Conservation (phyloP, 2,888 invertebrate species). For the Unio pictorum region DNA sequence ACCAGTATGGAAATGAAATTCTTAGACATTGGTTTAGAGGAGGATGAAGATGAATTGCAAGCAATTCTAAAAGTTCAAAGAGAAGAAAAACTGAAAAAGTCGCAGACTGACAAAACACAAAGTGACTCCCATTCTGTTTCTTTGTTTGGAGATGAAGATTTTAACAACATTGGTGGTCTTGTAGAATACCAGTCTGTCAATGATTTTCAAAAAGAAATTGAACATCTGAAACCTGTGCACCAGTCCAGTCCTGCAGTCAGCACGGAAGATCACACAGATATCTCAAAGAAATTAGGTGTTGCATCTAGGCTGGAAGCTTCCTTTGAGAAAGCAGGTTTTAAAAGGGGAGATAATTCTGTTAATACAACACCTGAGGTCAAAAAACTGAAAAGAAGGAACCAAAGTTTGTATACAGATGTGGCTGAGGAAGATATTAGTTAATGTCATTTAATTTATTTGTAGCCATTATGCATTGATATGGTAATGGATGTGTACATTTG, state of each 20-base stretch:
- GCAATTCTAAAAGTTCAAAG: conserved; percentile 38
- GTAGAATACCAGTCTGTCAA: conserved; percentile 7
- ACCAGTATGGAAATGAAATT: conserved; percentile 27
- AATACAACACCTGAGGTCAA: conserved; percentile 40
- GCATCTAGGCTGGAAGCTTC: conserved; percentile 13
- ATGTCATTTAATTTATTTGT: no score
- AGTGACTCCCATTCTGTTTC: not conserved
- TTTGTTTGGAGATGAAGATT: not conserved
- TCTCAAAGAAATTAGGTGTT: conserved; percentile 9
- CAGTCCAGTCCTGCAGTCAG: conserved; percentile 41
- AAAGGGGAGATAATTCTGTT: conserved; percentile 26
- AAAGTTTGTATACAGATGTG: conserved; percentile 31
- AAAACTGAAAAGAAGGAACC: conserved; percentile 42
- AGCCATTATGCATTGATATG: no score
- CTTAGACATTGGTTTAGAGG: conserved; percentile 17
- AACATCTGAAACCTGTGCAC: conserved; percentile 23
- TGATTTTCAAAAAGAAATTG: conserved; percentile 23
- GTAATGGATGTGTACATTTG: no score
- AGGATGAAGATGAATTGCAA: conserved; percentile 31
- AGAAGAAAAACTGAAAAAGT: conserved; percentile 6
- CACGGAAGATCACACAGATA: conserved; percentile 27
- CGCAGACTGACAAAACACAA: conserved; percentile 13
- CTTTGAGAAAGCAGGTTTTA: conserved; percentile 13
- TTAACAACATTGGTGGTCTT: conserved; percentile 1
- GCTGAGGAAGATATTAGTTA: not conserved